Conservation (phyloP, 2,113 vertebrate genomes). For the Pollimyrus isidori region DNA sequence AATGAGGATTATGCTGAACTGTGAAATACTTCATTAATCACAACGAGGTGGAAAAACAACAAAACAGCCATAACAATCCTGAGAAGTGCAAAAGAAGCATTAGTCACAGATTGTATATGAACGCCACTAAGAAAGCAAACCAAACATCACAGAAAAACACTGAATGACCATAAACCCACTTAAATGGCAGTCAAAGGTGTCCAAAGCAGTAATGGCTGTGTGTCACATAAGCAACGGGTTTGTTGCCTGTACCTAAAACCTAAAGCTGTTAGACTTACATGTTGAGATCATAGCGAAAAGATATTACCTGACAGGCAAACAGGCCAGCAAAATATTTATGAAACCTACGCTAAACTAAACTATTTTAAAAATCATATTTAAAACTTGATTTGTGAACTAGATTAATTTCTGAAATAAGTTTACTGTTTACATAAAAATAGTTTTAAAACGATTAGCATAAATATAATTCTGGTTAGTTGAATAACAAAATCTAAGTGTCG, state of each 20-base stretch:
- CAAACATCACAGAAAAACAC: not conserved
- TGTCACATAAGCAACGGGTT: not conserved
- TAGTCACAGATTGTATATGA: not conserved
- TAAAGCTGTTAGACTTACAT: not conserved
- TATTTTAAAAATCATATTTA: not conserved
- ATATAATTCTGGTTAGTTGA: not conserved
- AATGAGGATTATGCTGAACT: not conserved
- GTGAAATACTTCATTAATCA: not conserved
- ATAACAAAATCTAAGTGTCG: not conserved
- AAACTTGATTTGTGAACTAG: not conserved
- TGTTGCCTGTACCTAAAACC: not conserved
- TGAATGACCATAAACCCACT: not conserved
- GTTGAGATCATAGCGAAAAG: not conserved
- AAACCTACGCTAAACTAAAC: not conserved
- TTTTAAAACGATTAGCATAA: not conserved
- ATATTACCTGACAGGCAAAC: not conserved
- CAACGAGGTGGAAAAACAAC: not conserved
- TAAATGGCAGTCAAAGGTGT: not conserved
- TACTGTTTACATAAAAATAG: not conserved
- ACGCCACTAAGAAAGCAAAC: not conserved
- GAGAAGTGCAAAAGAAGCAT: not conserved
- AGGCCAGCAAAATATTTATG: not conserved
- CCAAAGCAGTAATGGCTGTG: not conserved
- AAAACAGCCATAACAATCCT: not conserved
- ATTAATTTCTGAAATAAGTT: not conserved